phyloP scores from a whole-genome alignment of 1,140 invertebrate species.

The Drosophila nebulosa region DNA sequence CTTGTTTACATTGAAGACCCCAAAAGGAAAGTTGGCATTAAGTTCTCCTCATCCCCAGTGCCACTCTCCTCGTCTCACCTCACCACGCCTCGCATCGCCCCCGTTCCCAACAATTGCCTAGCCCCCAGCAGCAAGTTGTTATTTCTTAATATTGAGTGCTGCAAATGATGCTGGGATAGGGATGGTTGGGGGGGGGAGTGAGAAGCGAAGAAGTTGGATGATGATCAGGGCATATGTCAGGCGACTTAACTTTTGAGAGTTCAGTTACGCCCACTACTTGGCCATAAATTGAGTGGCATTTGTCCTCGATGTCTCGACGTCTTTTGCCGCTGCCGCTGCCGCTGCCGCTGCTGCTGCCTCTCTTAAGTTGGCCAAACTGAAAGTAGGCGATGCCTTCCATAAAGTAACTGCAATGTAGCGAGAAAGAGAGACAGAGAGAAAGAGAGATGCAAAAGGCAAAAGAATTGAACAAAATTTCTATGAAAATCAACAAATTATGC shows the following conservation, averaged over 20 bases:
- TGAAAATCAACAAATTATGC: no score
- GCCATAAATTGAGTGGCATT: conserved; percentile 15
- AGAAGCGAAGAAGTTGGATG: background rate
- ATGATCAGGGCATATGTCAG: conserved; percentile 6
- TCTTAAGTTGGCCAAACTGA: background rate
- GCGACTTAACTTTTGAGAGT: conserved; percentile 7
- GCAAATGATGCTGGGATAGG: conserved; percentile 15
- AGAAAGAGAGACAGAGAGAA: no score
- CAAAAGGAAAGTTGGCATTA: conserved; percentile 56
- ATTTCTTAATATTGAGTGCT: conserved; percentile 74
- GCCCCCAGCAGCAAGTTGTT: conserved; percentile 57
- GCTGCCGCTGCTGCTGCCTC: background rate
- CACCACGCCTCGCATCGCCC: no score
- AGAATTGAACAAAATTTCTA: background rate
- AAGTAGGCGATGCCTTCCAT: background rate
- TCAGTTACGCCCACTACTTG: conserved; percentile 4
- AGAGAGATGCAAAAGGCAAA: background rate
- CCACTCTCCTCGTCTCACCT: background rate
- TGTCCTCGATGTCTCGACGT: background rate
- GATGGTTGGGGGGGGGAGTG: background rate
- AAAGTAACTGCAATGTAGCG: background rate
- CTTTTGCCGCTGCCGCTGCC: background rate
- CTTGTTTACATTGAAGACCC: conserved; percentile 72
- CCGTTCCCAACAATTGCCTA: conserved; percentile 14
- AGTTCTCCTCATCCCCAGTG: background rate